Base-by-base conservation (phyloP, 2,888 invertebrate species). In the Agrilus mali region DNA sequence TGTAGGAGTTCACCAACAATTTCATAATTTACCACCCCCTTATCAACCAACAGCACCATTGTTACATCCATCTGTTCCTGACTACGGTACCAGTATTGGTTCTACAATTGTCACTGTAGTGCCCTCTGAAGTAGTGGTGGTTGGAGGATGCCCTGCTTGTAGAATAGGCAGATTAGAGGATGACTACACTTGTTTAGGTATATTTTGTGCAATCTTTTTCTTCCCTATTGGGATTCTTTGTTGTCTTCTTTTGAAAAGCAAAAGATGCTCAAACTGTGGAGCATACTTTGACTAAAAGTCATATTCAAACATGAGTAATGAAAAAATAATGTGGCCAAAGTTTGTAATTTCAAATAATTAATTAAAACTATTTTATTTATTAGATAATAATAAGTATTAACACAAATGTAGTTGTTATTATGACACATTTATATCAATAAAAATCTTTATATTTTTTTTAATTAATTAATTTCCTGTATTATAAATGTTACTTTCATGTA, bases 121-220 rank as follows among this genome's bases (percentile, higher is more conserved):
- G 49, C 77, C 80, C 40, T 80, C 82, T 4, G 82, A 86, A 48
- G 86, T 90, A 33, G 82, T 90, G 48, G 70, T 88, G 0, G 82
- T 92, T 1, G 89, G 89, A 1, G 87, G 83, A 3, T 93, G 92
- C 64, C 92, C 92, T 2, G 85, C 86, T 2, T 93, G 92, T 60
- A 73, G 90, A 52, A 86, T 90, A 46, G 93, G 92, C 13, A 75
- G 86, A 20, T 68, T 92, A 35, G 87, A 90, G 67, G 89, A 90
- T 55, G 86, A 89, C 59, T 92, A 82, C 64, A 84, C 89, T 1
- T 85, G 86, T 56, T 71, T 86, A 36, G 93, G 90, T 44, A 71
- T 93, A 12, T 68, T 84, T 43, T 89, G 89, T 66, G 88, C 88
- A 15, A 84, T 90, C 47, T 68, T 86, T 27, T 88, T 85, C 66